Conservation (phyloP, 2,113 vertebrate genomes). For the Proteles cristata region DNA sequence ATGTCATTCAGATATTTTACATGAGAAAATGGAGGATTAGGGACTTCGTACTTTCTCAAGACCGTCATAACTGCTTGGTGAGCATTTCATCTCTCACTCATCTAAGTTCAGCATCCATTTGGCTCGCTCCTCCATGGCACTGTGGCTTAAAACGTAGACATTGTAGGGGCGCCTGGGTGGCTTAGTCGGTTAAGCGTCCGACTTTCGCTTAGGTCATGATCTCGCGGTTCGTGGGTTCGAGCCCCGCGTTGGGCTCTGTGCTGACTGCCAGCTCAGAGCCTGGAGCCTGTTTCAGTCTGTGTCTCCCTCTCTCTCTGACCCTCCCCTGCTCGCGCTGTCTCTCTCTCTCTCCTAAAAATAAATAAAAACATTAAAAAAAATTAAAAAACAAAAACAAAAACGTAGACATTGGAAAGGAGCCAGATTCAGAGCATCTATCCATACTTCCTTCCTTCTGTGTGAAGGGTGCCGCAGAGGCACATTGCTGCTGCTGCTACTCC, state of each 20-base stretch:
- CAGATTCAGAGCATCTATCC: not conserved
- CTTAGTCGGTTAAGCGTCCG: no score
- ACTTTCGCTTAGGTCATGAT: no score
- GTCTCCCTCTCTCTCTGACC: no score
- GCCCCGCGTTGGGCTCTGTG: no score
- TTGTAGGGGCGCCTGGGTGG: no score
- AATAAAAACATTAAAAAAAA: no score
- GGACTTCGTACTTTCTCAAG: not conserved
- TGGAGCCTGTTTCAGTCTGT: no score
- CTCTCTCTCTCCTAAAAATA: no score
- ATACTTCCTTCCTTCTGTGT: fast-evolving
- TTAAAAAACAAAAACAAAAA: no score
- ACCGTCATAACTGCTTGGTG: not conserved
- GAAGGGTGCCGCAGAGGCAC: not conserved
- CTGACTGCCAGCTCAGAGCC: no score
- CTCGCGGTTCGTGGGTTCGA: no score
- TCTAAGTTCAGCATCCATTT: not conserved
- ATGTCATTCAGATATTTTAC: not conserved
- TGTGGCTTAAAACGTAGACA: not conserved
- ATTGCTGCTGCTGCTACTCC: not conserved
- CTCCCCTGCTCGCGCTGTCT: no score
- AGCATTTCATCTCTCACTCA: not conserved
- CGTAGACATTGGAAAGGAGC: not conserved
- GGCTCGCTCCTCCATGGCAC: not conserved
- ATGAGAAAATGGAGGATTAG: not conserved